Evolutionary conservation across 1,140 invertebrate genomes (phyloP), one percentile per base, ranked within the genome.

Genomic region (Maniola jurtina): DNA sequence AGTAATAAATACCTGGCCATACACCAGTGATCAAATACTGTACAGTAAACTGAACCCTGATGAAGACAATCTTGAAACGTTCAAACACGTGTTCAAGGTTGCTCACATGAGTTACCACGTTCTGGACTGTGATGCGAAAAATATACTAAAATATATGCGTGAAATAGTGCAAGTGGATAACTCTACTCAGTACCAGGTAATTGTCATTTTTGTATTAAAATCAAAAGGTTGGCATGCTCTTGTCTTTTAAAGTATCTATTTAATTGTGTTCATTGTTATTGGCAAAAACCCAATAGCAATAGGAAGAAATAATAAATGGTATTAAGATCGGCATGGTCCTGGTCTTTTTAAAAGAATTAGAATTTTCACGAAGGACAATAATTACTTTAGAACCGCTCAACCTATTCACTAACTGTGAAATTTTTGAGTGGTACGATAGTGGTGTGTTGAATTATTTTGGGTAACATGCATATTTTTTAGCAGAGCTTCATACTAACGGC

Each of bases 401-500:
- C 25, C 4, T 25, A 25, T 25, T 25, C 25, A 25, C 25, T 25
- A 25, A n/a, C 4, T 25, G 25, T 25, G 25, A 25, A 25, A 25
- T 25, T 25, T 25, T 25, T 25, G 4, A 1, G 4, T n/a, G n/a
- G n/a, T n/a, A n/a, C 36, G 52, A 7, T 25, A 33, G 16, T 8
- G 16, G 0, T 58, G 13, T 14, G n/a, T 47, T n/a, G 45, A 9
- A 5, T 42, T n/a, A 59, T 57, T 55, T 57, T 34, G 6, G 6
- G 1, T 11, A 54, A 47, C 10, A 61, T 52, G 48, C 50, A 38
- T 7, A 52, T 61, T 64, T 35, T 13, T 70, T 81, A 81, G 45
- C 67, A 90, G 88, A 90, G 85, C 71, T 83, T 90, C 67, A 81
- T 90, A 64, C 66, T 90, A 55, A 86, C 86, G 34, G 76, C 73